phyloP scores from a whole-genome alignment of 2,797 vertebrate genomes.

The Hypotaenidia philippensis region DNA sequence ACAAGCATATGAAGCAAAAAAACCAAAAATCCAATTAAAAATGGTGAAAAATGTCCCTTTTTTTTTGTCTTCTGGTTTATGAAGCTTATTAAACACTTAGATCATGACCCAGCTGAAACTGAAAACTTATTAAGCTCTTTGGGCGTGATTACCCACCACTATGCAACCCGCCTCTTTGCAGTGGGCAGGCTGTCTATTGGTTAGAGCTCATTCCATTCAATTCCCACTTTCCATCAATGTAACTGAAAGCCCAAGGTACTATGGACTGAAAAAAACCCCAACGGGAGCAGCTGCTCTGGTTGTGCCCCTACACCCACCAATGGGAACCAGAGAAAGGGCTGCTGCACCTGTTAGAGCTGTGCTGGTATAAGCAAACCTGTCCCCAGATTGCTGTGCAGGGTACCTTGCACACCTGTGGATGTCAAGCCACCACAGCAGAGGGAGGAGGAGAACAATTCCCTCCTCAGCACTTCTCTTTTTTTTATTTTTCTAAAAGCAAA shows the following conservation, averaged over 20 bases:
- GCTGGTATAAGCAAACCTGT: not conserved
- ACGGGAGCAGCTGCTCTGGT: not conserved
- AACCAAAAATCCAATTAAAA: not conserved
- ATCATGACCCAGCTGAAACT: slow-evolving; percentile 8
- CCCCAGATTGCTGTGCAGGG: not conserved
- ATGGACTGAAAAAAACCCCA: not conserved
- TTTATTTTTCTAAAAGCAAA: not conserved
- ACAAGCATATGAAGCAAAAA: not conserved
- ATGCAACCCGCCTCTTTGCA: not conserved
- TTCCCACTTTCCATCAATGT: not conserved
- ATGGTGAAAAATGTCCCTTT: not conserved
- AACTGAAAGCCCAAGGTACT: not conserved
- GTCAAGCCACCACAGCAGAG: not conserved
- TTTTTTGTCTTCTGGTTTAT: not conserved
- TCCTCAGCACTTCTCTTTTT: not conserved
- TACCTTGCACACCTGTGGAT: not conserved
- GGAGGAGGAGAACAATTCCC: not conserved
- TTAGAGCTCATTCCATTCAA: not conserved
- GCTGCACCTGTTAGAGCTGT: not conserved
- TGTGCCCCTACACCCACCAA: not conserved
- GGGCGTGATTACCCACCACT: not conserved
- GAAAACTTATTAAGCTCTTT: slow-evolving; percentile 40
- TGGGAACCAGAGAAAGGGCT: not conserved
- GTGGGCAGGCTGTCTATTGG: not conserved
- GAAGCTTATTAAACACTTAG: slow-evolving; percentile 30